These are phyloP conservation scores for Callionymus lyra DNA, from an alignment of 2,113 vertebrate species.

Conservation along the genomic window DNA sequence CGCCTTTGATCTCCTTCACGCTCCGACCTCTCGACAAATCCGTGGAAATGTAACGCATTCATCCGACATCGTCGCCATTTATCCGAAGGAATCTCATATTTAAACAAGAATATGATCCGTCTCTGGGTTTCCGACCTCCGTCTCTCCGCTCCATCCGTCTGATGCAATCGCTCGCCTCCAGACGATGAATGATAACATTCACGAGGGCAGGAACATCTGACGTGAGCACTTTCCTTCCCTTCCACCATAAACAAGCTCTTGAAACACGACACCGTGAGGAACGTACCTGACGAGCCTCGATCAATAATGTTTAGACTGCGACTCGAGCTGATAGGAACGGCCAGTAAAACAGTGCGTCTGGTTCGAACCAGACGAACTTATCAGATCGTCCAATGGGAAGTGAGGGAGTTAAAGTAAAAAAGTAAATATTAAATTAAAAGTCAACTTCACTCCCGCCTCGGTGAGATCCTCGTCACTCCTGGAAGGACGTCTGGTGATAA, in stretches of 20 bases:
- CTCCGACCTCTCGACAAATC: too few species aligned
- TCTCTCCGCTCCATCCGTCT: constrained; percentile 9
- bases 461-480: constrained; percentile 26
- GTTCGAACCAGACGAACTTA: too few species aligned
- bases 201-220: constrained; percentile 22
- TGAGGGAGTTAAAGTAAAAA: too few species aligned
- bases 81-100: constrained; percentile 4
- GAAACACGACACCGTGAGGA: constrained; percentile 7
- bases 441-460: constrained; percentile 22
- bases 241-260: constrained; percentile 15
- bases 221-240: constrained; percentile 16
- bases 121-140: not conserved
- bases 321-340: too few species aligned
- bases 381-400: too few species aligned
- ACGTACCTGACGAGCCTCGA: not conserved
- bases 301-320: not conserved
- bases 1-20: too few species aligned
- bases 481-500: constrained; percentile 37
- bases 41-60: too few species aligned
- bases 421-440: constrained; percentile 11
- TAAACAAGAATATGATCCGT: constrained; percentile 7
- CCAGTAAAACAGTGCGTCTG: too few species aligned
- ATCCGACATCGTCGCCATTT: too few species aligned
- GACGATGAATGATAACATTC: constrained; percentile 45
- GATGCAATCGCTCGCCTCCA: constrained; percentile 37